Evolutionary conservation across 2,797 vertebrate species (phyloP), one percentile per base, ranked within the genome.

Genomic region (Poecilia gillii): DNA sequence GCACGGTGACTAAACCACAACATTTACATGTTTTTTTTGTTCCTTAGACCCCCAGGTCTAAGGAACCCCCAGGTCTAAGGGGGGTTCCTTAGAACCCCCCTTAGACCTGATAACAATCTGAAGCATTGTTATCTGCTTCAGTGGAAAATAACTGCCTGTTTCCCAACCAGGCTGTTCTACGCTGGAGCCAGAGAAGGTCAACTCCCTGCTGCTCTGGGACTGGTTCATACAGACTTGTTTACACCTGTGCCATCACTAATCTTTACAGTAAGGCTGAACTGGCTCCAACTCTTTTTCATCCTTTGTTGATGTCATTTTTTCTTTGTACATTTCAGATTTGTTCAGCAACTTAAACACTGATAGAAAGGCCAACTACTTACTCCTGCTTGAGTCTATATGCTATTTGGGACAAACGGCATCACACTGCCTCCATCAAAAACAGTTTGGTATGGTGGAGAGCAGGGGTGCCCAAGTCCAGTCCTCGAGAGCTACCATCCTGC

Each of bases 231-330:
- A n/a, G 94, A 95, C 81, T 87, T 95, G 74, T 96, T 96, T 86
- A 96, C 95, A 77, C 95, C 95, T 0, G 95, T 96, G 62, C 95
- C 94, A 0, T 96, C 95, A 53, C 95, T 96, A 77, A 93, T 96
- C 84, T 95, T 95, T 90, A 95, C 95, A 18, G 95, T 96, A 90
- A 94, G 95, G 83, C 39, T 36, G 41, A 33, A 53, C 39, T 12
- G 36, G 18, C 46, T 2, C 16, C 25, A 45, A 3, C 71, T 13
- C 39, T n/a, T 62, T 57, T 41, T 57, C 8, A 23, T 16, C 6
- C 3, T 41, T 70, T 41, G 33, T 25, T 25, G 1, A 13, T 43
- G 23, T 70, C 3, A 11, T 25, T 51, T 73, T 33, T 33, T 33
- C 31, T 39, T 18, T 39, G 6, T 14, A 41, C 6, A 46, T 51